Evolutionary conservation across 2,113 vertebrate species (phyloP), one percentile per base, ranked within the genome.

Genomic region (Candoia aspera): DNA sequence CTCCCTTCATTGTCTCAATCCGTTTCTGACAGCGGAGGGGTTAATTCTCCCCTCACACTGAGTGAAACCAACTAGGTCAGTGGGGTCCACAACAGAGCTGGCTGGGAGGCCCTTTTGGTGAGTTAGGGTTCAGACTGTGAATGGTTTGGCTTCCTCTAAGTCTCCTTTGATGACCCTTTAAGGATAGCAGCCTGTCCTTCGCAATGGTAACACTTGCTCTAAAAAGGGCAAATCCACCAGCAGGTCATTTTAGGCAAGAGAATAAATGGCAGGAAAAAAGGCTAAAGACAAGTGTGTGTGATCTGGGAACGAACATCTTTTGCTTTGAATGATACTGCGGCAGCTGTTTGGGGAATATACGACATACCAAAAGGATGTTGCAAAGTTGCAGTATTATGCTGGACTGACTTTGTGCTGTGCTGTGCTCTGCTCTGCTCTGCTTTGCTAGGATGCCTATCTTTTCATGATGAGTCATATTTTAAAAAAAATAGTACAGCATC

Each of bases 31-130:
- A 93, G 91, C 55, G 17, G 5, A 6, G 87, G 90, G 90, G 54
- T 89, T 89, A 86, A 73, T 93, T 91, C 88, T 46, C 33, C 60
- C 64, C 86, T 84, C 64, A 53, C 73, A 29, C 86, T 68, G 92
- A 88, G 29, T n/a, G 29, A 53, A 0, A 1, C 57, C 37, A 49
- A 73, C 33, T 88, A 58, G 92, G 83, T 89, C 59, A 84, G 86
- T 57, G 24, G 46, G 46, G 64, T 91, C 58, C 49, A 85, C 57
- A 90, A 84, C 54, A 90, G 92, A 73, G 21, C 54, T 29, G 73
- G 84, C 24, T 91, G 73, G 91, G 33, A 95, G 59, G 73, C 73
- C 87, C 79, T 85, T 58, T 92, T 64, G 93, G 59, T 87, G 49
- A 79, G 37, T 90, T 59, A 37, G 62, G 91, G 84, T 93, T 92